phyloP scores from a whole-genome alignment of 2,888 invertebrate species.

The Ophion slaviceki region DNA sequence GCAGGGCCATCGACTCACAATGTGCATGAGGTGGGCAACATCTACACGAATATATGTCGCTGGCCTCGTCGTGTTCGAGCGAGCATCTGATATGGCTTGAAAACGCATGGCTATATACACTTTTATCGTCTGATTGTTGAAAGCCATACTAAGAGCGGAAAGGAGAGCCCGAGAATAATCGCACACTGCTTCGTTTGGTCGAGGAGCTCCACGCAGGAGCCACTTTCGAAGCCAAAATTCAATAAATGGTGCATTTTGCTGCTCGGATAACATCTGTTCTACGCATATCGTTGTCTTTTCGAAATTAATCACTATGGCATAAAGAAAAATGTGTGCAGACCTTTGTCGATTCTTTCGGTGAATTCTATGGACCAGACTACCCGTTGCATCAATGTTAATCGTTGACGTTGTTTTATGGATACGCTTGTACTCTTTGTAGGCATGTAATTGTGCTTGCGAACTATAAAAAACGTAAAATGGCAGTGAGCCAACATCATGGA shows the following conservation, averaged over 20 bases:
- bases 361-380: conserved; percentile 44
- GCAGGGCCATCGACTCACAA: conserved; percentile 47
- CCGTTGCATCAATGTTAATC: conserved; percentile 47
- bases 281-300: conserved; percentile 26
- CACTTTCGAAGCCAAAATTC: conserved; percentile 40
- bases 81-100: not conserved
- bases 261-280: conserved; percentile 47
- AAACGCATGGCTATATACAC: conserved; percentile 37
- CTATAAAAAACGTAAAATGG: not conserved
- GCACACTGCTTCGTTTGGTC: conserved; percentile 36
- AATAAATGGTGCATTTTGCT: conserved; percentile 43
- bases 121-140: conserved; percentile 39
- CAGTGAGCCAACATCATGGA: not conserved
- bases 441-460: not conserved
- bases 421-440: conserved; percentile 48
- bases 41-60: not conserved
- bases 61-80: not conserved
- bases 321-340: conserved; percentile 49
- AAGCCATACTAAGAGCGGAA: conserved; percentile 44
- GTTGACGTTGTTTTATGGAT: not conserved
- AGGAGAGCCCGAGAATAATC: conserved; percentile 54
- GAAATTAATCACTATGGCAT: conserved; percentile 33
- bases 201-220: conserved; percentile 28
- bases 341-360: not conserved
- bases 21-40: conserved; percentile 17